phyloP scores from a whole-genome alignment of 2,113 vertebrate genomes.

The Catagonus wagneri region DNA sequence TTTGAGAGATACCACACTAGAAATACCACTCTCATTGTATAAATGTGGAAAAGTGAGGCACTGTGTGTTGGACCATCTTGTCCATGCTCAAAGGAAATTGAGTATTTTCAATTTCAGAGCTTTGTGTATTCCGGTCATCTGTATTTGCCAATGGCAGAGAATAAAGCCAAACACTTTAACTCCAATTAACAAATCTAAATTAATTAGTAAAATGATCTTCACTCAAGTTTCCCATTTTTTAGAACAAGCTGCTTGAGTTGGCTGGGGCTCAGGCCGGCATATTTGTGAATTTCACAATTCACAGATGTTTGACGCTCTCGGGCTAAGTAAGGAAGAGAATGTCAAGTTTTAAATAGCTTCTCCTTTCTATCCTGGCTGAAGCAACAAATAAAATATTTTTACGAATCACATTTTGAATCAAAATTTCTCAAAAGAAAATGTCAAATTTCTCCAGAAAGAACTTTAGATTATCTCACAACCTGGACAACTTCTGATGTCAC shows the following conservation, averaged over 20 bases:
- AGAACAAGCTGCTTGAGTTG: constrained; percentile 85
- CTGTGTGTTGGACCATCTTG: background rate
- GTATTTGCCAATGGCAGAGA: constrained; percentile 37
- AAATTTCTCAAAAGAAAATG: constrained; percentile 84
- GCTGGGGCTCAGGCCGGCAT: constrained; percentile 83
- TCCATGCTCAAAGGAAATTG: background rate
- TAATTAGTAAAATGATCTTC: constrained; percentile 81
- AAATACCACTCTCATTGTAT: background rate
- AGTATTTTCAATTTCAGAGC: background rate
- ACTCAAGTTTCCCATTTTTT: constrained; percentile 74
- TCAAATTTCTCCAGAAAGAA: background rate
- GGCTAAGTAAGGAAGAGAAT: constrained; percentile 90
- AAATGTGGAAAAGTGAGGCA: background rate
- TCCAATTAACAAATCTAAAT: constrained; percentile 79
- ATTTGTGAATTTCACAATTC: constrained; percentile 90
- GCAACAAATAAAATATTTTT: constrained; percentile 88
- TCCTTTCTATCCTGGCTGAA: constrained; percentile 87
- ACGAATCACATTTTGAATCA: constrained; percentile 84
- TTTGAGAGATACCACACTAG: background rate
- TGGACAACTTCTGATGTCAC: constrained; percentile 79
- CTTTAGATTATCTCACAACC: constrained; percentile 69
- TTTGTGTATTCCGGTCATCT: constrained; percentile 23
- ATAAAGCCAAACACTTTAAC: constrained; percentile 52
- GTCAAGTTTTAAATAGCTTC: constrained; percentile 92
- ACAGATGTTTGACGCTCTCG: constrained; percentile 92